Evolutionary conservation across 1,140 invertebrate species (phyloP).

Genomic region (Muscidifurax raptorellus): DNA sequence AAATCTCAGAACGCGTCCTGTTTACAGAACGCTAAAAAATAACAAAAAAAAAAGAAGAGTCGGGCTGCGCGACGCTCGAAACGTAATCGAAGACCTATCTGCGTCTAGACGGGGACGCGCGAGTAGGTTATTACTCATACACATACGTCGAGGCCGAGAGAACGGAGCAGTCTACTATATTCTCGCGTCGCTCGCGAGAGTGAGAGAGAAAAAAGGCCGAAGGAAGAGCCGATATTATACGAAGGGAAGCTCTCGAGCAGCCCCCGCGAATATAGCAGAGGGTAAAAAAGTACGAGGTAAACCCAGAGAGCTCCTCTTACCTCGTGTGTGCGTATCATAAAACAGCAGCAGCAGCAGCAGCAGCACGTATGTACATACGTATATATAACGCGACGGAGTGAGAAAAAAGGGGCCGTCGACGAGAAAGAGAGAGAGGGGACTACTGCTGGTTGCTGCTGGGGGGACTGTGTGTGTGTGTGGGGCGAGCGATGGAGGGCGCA

Average conservation of each 20-base stretch:
- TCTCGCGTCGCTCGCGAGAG: neutral
- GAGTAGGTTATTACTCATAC: neutral
- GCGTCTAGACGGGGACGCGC: neutral
- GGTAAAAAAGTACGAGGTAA: slow-evolving; percentile 30
- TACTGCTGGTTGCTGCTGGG: neutral
- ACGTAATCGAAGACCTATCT: slow-evolving; percentile 5
- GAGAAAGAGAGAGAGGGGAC: neutral
- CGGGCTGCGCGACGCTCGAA: neutral
- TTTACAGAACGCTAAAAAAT: neutral
- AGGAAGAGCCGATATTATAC: neutral
- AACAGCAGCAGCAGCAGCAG: neutral
- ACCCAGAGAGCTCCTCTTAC: slow-evolving; percentile 4
- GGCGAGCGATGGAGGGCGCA: slow-evolving; percentile 47
- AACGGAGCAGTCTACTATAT: slow-evolving; percentile 7
- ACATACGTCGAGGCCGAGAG: neutral
- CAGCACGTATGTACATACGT: neutral
- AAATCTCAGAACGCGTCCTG: too few relatives aligned
- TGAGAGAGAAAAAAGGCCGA: neutral
- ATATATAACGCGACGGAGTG: neutral
- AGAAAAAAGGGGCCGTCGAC: slow-evolving; percentile 5
- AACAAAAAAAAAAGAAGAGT: slow-evolving; percentile 21
- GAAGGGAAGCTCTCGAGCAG: neutral
- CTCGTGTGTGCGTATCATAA: slow-evolving; percentile 26
- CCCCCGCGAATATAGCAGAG: neutral
- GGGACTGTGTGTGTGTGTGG: neutral